These are phyloP conservation scores for Heteropelma amictum DNA, from an alignment of 2,888 invertebrate species.

Conservation along the genomic window DNA sequence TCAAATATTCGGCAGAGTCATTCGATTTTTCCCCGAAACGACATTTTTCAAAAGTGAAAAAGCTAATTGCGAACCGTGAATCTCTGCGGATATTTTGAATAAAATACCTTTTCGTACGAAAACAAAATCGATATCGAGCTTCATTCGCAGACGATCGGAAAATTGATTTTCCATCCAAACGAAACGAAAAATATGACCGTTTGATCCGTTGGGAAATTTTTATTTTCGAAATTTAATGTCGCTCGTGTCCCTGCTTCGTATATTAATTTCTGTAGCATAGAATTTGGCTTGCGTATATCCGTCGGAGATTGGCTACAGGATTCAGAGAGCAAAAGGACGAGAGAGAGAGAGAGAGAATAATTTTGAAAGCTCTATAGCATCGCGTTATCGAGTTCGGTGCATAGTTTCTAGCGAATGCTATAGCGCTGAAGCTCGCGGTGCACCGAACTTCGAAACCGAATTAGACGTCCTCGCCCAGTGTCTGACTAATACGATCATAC, in stretches of 20 bases:
- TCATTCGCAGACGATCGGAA: no score
- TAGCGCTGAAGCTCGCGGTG: constrained; percentile 30
- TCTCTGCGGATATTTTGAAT: no score
- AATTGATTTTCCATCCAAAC: no score
- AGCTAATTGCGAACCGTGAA: no score
- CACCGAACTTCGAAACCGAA: constrained; percentile 56
- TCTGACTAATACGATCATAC: constrained; percentile 55
- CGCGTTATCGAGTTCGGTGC: constrained; percentile 49
- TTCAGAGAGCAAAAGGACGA: background rate
- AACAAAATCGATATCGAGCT: no score
- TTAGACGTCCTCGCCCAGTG: constrained; percentile 50
- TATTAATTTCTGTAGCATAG: constrained; percentile 26
- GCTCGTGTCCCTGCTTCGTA: background rate
- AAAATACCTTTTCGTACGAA: no score
- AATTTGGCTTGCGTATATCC: background rate
- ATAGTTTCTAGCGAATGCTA: constrained; percentile 42
- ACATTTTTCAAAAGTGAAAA: no score
- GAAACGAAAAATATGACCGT: no score
- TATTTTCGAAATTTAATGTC: background rate
- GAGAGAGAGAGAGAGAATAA: background rate
- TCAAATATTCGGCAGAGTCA: no score
- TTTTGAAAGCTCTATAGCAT: constrained; percentile 29
- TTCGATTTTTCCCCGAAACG: no score
- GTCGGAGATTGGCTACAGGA: background rate
- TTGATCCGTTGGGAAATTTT: no score